Conservation (phyloP, 2,113 vertebrate genomes). For the Monopterus albus region DNA sequence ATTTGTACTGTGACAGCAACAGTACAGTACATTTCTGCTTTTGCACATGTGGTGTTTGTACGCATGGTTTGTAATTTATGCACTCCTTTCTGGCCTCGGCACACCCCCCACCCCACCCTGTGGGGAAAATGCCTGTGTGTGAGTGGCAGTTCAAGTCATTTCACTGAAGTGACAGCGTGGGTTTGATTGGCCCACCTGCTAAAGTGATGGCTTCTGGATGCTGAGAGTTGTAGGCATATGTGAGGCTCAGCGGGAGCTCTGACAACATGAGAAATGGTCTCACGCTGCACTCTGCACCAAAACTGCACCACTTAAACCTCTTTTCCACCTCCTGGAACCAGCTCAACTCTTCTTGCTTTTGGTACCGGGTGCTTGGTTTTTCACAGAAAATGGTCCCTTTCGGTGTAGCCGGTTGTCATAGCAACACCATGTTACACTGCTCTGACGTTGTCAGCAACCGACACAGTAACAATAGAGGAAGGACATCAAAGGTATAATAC, state of each 20-base stretch:
- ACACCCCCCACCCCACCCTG: conserved; percentile 26
- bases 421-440: no score
- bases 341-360: no score
- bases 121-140: conserved; percentile 40
- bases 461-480: no score
- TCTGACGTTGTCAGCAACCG: no score
- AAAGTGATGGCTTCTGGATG: conserved; percentile 68
- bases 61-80: conserved; percentile 2
- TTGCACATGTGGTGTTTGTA: neutral
- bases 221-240: conserved; percentile 73
- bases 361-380: no score
- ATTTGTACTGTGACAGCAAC: conserved; percentile 7
- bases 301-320: conserved; percentile 64
- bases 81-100: conserved; percentile 2
- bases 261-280: conserved; percentile 78
- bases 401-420: no score
- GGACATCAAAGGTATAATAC: no score
- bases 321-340: no score
- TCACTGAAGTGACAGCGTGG: conserved; percentile 69
- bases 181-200: conserved; percentile 79
- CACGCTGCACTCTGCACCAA: conserved; percentile 37
- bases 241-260: conserved; percentile 71
- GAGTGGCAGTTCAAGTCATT: conserved; percentile 77
- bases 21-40: neutral
- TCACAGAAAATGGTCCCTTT: no score